Evolutionary conservation across 2,113 vertebrate genomes (phyloP), one percentile per base, ranked within the genome.

Genomic region (Clupea harengus): DNA sequence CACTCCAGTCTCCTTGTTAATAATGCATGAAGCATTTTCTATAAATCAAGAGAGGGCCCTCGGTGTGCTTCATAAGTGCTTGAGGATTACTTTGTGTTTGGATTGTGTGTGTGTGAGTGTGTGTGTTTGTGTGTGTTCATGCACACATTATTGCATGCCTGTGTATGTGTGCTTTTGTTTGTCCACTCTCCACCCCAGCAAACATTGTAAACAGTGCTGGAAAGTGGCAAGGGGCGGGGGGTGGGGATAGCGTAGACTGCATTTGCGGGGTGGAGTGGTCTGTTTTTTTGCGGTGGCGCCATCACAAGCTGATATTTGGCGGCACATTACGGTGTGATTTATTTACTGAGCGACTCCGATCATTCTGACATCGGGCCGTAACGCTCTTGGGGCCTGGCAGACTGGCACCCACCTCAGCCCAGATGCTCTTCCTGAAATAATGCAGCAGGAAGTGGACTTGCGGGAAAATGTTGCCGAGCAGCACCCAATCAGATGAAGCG

Each of bases 11-110:
- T 60, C 44, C 52, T 85, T 54, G 81, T 89, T 85, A 89, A 88
- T 89, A 88, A 88, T 88, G 86, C 44, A 88, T 88, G 83, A 85
- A 83, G 85, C 72, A 88, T 89, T 86, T 87, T 86, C 85, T 86
- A 88, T 89, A 86, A 86, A 86, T 84, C 86, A 87, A 72, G 82
- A 22, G 7, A 49, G 45, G 45, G 54, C 78, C 64, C 64, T 72
- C 82, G 9, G 52, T 84, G 45, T 25, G 20, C 25, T 52, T 82
- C 17, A 82, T 75, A 75, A 75, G 60, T 82, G 57, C 60, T 54
- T 32, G 60, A 86, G 60, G 81, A 83, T 83, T 86, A 82, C 64
- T 72, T 32, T 72, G 64, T 72, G 64, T 72, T 72, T 72, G 64
- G 64, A 25, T 28, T 49, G 81, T 57, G 54, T 57, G 54, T 57